Base-by-base conservation (phyloP, 2,888 invertebrate species). In the Dolomedes plantarius region DNA sequence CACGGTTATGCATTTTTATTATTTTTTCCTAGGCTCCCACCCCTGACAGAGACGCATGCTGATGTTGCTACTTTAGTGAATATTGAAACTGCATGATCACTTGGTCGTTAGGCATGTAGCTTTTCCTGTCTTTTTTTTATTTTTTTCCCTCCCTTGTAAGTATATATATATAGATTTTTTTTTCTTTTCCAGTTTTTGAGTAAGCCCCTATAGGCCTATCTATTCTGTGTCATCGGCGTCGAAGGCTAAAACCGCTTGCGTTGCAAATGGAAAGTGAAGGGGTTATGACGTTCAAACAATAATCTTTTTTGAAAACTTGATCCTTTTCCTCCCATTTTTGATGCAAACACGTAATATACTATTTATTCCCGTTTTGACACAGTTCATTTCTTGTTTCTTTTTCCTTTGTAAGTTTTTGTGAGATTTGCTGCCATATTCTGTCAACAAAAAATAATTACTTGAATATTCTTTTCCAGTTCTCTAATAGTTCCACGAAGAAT, bases 271-370 rank as follows among this genome's bases (percentile, higher is more conserved):
- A 46, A 64, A 56, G 71, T 29, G 41, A 46, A 46, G 32, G 13
- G 46, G 32, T 41, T 41, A 32, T 28, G 64, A 79, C 75, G 71
- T 77, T 83, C 83, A 65, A 76, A 82, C 76, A 83, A 83, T 83
- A 83, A 83, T 83, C 83, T 77, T 83, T 72, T 83, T 77, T 83
- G 83, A 76, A 83, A 83, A 77, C 65, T 71, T 72, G 72, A 83
- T 76, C 65, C 67, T 39, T 68, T 36, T 69, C 23, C 31, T 74
- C 36, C 6, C 32, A 32, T 16, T 46, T 46, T 16, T 16, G 46
- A 16, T 46, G 46, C 46, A 16, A 46, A 16, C 46, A 46, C 16
- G 46, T 16, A 46, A 2, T 16, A 46, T 46, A 16, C 46, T 46
- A 46, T 46, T 16, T 16, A n/a, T 64, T 39, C 39, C 46, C n/a